phyloP scores from a whole-genome alignment of 2,797 vertebrate species.

The Spheniscus humboldti region DNA sequence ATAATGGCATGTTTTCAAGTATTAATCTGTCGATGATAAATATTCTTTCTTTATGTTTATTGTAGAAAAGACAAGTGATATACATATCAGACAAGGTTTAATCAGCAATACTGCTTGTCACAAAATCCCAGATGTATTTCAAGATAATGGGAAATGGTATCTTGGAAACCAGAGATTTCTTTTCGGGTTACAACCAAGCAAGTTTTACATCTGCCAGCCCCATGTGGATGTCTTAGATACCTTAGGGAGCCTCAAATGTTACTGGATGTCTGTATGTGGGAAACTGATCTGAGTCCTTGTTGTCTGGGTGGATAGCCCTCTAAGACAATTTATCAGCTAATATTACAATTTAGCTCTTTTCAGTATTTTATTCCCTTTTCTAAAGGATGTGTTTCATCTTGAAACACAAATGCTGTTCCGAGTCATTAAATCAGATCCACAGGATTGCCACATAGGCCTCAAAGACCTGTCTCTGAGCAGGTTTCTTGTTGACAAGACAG shows the following conservation, averaged over 20 bases:
- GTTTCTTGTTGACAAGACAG: neutral
- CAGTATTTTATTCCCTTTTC: neutral
- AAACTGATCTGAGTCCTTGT: neutral
- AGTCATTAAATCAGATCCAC: neutral
- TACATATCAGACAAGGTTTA: neutral
- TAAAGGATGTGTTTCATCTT: neutral
- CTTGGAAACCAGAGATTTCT: neutral
- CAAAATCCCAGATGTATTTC: neutral
- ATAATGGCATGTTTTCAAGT: neutral
- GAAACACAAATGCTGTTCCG: neutral
- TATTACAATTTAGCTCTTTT: neutral
- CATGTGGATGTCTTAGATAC: neutral
- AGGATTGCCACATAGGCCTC: neutral
- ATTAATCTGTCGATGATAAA: neutral
- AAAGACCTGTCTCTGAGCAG: neutral
- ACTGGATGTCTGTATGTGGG: neutral
- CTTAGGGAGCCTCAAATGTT: neutral
- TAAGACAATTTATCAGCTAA: neutral
- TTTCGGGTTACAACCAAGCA: neutral
- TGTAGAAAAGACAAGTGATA: neutral
- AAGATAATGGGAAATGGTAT: neutral
- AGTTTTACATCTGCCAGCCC: neutral
- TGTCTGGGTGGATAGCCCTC: neutral
- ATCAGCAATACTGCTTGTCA: neutral
- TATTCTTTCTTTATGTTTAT: neutral